Evolutionary conservation across 30 jellyfish, hydroid and myxozoan genomes (phyloP), one percentile per base, ranked within the genome.

Genomic region (Aurelia sp.): DNA sequence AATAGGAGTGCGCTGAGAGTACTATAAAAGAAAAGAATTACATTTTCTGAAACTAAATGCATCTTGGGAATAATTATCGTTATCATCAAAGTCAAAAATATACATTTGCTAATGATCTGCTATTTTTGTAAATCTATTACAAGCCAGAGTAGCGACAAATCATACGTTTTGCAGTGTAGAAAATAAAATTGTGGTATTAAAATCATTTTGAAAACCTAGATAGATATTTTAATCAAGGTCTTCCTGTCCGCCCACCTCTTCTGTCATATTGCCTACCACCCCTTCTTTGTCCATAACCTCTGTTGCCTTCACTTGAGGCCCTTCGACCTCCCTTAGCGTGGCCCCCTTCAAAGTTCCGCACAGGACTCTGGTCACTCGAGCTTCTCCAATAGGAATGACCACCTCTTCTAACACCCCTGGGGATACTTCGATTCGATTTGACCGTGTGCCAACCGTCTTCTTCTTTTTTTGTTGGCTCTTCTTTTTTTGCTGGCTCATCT

Each of bases 361-460:
- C n/a, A 18, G 68, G 68, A 23, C 41, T 21, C 21, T 50, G 73
- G 68, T 81, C 90, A 53, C 90, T 81, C 10, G 90, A 13, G 44
- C 90, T 81, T 55, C 90, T 57, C 27, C 69, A 31, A 76, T 65
- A 81, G 20, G 53, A 47, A 13, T 44, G 22, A 37, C 88, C 81
- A 79, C 81, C 73, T 10, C 81, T 74, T 47, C 40, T 64, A 7
- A 50, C 76, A 23, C 90, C 90, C 61, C 74, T 27, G 4, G 16
- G 75, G 23, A 47, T 58, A 18, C 47, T 53, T 41, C 70, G 68
- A 13, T 35, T 65, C 11, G 90, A 66, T 52, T 55, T 81, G 13
- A 81, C 90, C 4, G 90, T 81, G 16, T 81, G 90, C 90, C 90
- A 81, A 11, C 47, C 88, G 41, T 30, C 61, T 0, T 81, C 77